phyloP scores from a whole-genome alignment of 2,797 vertebrate genomes.

The Micromesistius poutassou region DNA sequence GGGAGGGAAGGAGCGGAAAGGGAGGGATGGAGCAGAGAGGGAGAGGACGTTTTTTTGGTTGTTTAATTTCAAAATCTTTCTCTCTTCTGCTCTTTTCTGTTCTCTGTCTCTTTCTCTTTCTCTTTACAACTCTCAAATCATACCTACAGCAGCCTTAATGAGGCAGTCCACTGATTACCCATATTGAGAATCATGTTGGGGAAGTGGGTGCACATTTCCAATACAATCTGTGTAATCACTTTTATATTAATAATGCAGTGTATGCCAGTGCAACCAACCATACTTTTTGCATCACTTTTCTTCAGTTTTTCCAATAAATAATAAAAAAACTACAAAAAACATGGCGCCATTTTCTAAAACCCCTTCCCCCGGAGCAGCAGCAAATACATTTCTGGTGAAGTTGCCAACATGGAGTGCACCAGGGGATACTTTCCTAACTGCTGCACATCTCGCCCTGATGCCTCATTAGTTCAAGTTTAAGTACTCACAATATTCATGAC shows the following conservation, averaged over 20 bases:
- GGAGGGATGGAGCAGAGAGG: neutral
- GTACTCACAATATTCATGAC: slow-evolving; percentile 97
- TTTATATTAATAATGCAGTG: neutral
- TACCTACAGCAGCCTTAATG: too few species aligned
- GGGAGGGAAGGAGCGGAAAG: too few species aligned
- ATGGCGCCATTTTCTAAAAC: too few species aligned
- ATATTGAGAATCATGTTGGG: neutral
- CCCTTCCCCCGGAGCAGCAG: too few species aligned
- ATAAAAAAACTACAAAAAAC: too few species aligned
- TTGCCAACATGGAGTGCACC: neutral
- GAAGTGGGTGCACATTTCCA: neutral
- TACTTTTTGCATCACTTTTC: neutral
- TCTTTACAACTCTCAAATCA: too few species aligned
- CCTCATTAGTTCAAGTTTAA: too few species aligned
- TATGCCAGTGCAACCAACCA: neutral
- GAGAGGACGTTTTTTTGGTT: neutral
- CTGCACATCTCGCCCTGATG: neutral
- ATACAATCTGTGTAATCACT: neutral
- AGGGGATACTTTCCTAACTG: neutral
- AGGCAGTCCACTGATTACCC: too few species aligned
- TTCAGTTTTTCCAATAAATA: neutral
- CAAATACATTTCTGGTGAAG: too few species aligned
- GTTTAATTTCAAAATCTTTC: too few species aligned
- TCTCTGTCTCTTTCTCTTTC: too few species aligned
- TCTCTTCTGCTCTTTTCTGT: too few species aligned